Conservation (phyloP, 2,113 vertebrate genomes). For the Colossoma macropomum region DNA sequence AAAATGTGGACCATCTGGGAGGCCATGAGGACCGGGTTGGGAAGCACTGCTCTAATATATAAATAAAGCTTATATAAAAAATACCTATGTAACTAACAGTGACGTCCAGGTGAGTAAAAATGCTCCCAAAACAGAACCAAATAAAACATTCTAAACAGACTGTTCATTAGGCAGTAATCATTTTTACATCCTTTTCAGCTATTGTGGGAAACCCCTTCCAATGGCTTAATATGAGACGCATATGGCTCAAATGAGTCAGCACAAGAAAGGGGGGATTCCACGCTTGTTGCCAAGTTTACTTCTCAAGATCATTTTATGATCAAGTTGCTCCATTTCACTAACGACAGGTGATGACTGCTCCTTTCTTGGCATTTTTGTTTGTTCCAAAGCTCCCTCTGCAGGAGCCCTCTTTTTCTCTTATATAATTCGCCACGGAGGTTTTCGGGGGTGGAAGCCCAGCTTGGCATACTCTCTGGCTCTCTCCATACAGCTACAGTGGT, state of each 20-base stretch:
- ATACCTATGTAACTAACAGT: neutral
- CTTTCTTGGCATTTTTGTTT: slow-evolving; percentile 72
- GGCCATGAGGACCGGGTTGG: too few relatives aligned
- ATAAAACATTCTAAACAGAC: slow-evolving; percentile 31
- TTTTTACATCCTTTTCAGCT: slow-evolving; percentile 58
- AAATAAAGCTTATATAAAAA: neutral
- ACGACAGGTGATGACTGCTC: slow-evolving; percentile 79
- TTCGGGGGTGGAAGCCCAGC: slow-evolving; percentile 71
- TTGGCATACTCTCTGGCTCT: slow-evolving; percentile 52
- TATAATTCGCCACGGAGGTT: slow-evolving; percentile 72
- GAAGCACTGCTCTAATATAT: too few relatives aligned
- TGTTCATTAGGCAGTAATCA: slow-evolving; percentile 46
- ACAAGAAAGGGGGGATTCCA: slow-evolving; percentile 88
- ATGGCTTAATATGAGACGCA: slow-evolving; percentile 80
- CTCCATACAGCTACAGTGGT: slow-evolving; percentile 55
- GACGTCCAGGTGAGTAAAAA: neutral
- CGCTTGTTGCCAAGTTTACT: slow-evolving; percentile 65
- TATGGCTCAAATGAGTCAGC: slow-evolving; percentile 90
- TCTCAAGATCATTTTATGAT: slow-evolving; percentile 75
- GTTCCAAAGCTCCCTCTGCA: slow-evolving; percentile 74
- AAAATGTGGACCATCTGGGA: too few relatives aligned
- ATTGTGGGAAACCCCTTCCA: slow-evolving; percentile 86
- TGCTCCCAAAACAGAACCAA: neutral
- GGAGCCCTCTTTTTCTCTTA: slow-evolving; percentile 64
- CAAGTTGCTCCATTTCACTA: slow-evolving; percentile 75